These are phyloP conservation scores for Machimus rusticus DNA, from an alignment of 2,888 invertebrate genomes.

Conservation along the genomic window DNA sequence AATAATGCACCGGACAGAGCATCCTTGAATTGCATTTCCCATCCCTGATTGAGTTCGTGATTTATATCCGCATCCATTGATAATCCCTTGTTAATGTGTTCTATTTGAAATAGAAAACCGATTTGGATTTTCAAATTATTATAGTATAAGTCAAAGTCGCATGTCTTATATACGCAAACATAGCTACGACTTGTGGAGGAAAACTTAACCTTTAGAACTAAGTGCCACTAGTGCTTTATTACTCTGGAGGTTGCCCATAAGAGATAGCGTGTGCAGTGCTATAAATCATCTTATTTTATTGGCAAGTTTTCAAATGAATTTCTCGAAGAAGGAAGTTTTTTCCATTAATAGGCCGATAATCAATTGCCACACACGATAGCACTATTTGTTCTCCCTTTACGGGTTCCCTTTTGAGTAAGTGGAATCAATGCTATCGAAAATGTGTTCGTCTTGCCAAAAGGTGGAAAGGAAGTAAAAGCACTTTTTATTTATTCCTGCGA, in stretches of 20 bases:
- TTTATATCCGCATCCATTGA: neutral
- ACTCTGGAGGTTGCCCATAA: neutral
- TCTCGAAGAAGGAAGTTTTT: neutral
- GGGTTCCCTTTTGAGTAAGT: neutral
- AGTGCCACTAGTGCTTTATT: neutral
- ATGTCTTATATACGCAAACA: neutral
- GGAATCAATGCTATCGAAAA: neutral
- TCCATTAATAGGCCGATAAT: neutral
- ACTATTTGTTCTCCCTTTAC: neutral
- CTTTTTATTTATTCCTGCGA: neutral
- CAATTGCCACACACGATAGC: neutral
- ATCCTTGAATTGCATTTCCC: neutral
- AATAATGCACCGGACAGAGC: neutral
- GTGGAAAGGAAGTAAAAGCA: neutral
- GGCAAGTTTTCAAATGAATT: neutral
- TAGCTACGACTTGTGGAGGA: neutral
- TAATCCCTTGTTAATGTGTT: neutral
- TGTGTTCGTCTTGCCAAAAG: neutral
- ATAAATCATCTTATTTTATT: neutral
- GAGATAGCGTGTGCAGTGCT: neutral
- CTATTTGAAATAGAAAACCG: neutral
- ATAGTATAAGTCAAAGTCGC: neutral
- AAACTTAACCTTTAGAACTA: neutral
- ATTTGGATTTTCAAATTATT: neutral
- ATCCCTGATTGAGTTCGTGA: neutral